Percentiles rank a stretch among this genome's conserved stretches.
Conservation (phyloP, 2,113 vertebrate genomes). For the Chlorodrepanis virens region DNA sequence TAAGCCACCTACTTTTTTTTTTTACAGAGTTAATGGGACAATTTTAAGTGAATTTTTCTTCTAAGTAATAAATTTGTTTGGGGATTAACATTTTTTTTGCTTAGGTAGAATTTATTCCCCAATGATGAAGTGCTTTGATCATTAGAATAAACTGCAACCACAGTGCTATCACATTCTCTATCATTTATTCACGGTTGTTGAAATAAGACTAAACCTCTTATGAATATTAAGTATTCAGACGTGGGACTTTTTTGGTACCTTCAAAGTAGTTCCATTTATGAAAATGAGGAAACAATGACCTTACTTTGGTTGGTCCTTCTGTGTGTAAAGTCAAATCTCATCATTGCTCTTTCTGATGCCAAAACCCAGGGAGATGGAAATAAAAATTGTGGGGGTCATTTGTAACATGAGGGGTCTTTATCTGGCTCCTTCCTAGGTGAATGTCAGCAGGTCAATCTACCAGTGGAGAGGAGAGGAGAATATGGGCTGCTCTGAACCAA, state of each 20-base stretch:
- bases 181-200: slow-evolving; percentile 51
- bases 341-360: neutral
- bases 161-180: slow-evolving; percentile 7
- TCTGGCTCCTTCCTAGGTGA: neutral
- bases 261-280: neutral
- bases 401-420: neutral
- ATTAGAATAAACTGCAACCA: slow-evolving; percentile 16
- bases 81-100: neutral
- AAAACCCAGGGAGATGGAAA: neutral
- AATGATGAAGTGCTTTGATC: slow-evolving; percentile 38
- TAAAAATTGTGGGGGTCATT: neutral
- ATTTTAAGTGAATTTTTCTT: slow-evolving; percentile 30
- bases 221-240: slow-evolving; percentile 32
- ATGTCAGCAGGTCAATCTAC: neutral
- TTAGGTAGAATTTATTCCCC: slow-evolving; percentile 47
- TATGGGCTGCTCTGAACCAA: neutral
- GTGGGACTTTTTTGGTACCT: neutral
- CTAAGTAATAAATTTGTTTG: neutral
- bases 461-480: neutral
- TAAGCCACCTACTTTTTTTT: neutral
- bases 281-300: neutral
- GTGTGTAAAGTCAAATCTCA: neutral
- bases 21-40: neutral
- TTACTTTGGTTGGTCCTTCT: neutral
- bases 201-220: slow-evolving; percentile 23